These are phyloP conservation scores for Entomyzon cyanotis DNA, from an alignment of 2,113 vertebrate genomes.

Conservation along the genomic window DNA sequence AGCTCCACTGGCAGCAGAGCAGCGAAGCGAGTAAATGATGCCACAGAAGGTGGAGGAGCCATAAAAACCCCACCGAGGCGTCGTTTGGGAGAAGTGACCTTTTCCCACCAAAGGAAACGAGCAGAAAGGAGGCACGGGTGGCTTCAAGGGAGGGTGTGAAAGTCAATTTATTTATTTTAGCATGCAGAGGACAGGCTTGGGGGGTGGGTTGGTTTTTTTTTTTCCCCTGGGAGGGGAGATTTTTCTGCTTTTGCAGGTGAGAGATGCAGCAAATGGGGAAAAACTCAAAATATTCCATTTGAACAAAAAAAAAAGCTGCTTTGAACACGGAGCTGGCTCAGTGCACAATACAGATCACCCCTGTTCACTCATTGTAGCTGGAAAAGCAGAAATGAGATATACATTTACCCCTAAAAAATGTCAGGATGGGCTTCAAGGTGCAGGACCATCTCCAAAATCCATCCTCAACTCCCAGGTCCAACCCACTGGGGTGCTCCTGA, in stretches of 20 bases:
- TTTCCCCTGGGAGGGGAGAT: not conserved
- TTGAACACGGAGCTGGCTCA: fast-evolving
- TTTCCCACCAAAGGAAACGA: constrained; percentile 16
- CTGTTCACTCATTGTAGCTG: fast-evolving
- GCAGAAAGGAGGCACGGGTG: constrained; percentile 1
- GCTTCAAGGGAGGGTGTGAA: not conserved
- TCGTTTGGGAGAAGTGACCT: constrained; percentile 57
- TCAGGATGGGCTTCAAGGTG: fast-evolving
- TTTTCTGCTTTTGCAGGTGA: not conserved
- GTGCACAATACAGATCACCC: not conserved
- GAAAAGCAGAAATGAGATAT: not conserved
- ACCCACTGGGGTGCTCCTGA: not conserved
- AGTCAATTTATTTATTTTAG: constrained; percentile 31
- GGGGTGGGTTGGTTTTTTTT: not conserved
- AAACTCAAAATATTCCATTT: fast-evolving
- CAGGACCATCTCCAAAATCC: fast-evolving
- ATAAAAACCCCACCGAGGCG: constrained; percentile 54
- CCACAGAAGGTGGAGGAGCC: constrained; percentile 28
- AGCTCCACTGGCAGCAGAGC: not conserved
- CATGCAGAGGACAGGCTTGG: not conserved
- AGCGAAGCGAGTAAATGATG: constrained; percentile 49
- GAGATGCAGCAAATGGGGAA: not conserved
- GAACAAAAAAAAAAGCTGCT: not conserved
- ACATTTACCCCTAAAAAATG: not conserved
- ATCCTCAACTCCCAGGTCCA: not conserved